A percentile compares a stretch with the other conserved stretches of the same genome.
Evolutionary conservation across 2,113 vertebrate species (phyloP).

Genomic region (Okapia johnstoni): DNA sequence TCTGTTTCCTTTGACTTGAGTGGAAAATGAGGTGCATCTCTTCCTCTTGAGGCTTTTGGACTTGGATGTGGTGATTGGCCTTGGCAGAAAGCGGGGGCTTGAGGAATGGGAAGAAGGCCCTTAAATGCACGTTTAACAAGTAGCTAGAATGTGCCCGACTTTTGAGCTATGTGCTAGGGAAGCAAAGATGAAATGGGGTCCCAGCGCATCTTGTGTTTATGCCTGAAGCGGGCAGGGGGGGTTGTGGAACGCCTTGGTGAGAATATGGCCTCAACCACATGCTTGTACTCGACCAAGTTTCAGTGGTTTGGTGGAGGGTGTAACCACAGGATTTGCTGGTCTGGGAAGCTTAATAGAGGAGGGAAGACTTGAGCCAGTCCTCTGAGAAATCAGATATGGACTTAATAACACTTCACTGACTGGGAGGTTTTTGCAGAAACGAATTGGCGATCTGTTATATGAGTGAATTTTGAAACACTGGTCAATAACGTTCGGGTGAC

Average conservation of each 20-base stretch:
- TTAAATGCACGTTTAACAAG: neutral
- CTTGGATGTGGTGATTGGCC: neutral
- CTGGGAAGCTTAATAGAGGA: neutral
- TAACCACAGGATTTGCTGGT: neutral
- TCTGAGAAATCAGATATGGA: neutral
- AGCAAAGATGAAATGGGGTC: neutral
- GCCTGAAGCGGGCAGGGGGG: fast-evolving
- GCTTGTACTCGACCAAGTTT: neutral
- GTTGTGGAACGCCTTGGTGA: neutral
- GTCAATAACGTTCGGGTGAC: neutral
- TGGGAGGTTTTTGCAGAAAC: neutral
- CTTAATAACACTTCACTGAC: neutral
- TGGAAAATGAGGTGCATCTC: neutral
- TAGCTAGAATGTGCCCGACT: neutral
- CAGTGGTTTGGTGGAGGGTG: neutral
- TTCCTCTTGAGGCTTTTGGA: neutral
- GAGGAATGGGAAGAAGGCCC: neutral
- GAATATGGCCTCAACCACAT: neutral
- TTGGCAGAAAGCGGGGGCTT: neutral
- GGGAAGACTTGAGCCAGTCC: neutral
- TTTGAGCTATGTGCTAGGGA: neutral
- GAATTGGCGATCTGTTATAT: neutral
- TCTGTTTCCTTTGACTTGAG: neutral
- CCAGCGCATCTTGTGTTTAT: fast-evolving
- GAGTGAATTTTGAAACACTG: neutral